Percentiles rank a stretch among this genome's conserved stretches.
phyloP scores from a whole-genome alignment of 2,797 vertebrate species.

The Cuculus canorus region DNA sequence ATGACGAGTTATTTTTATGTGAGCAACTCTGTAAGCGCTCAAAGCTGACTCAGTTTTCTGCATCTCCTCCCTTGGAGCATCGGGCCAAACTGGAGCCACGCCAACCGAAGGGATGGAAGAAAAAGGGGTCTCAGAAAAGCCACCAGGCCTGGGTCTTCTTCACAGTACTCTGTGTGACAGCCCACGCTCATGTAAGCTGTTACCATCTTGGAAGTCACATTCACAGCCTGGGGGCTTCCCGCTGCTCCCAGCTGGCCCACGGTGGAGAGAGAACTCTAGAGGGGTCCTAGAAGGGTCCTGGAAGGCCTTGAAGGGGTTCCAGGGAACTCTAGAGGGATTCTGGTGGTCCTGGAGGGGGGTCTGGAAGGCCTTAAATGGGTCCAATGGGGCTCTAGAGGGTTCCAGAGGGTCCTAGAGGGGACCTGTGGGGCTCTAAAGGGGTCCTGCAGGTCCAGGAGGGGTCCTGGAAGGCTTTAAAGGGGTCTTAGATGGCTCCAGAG shows the following conservation, averaged over 20 bases:
- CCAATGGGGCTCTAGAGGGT: too few species aligned
- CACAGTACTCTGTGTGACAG: rapidly evolving
- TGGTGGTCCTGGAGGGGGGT: too few species aligned
- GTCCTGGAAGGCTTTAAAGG: too few species aligned
- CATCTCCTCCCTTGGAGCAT: background rate
- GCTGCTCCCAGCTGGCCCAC: background rate
- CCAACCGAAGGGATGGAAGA: background rate
- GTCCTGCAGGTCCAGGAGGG: too few species aligned
- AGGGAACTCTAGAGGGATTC: too few species aligned
- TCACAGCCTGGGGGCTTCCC: background rate
- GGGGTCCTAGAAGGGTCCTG: too few species aligned
- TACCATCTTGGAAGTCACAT: background rate
- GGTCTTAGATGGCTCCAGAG: too few species aligned
- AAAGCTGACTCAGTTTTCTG: background rate
- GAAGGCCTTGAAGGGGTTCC: too few species aligned
- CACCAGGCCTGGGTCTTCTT: rapidly evolving
- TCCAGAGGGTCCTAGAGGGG: too few species aligned
- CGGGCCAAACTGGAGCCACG: background rate
- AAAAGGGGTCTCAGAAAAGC: background rate
- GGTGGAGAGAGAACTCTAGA: background rate
- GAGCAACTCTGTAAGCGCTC: background rate
- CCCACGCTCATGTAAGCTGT: rapidly evolving
- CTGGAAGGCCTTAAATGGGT: too few species aligned
- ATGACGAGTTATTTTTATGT: background rate
- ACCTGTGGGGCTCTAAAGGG: too few species aligned